A percentile compares a stretch with the other conserved stretches of the same genome.
Conservation (phyloP, 2,113 vertebrate species). For the Burhinus bistriatus region DNA sequence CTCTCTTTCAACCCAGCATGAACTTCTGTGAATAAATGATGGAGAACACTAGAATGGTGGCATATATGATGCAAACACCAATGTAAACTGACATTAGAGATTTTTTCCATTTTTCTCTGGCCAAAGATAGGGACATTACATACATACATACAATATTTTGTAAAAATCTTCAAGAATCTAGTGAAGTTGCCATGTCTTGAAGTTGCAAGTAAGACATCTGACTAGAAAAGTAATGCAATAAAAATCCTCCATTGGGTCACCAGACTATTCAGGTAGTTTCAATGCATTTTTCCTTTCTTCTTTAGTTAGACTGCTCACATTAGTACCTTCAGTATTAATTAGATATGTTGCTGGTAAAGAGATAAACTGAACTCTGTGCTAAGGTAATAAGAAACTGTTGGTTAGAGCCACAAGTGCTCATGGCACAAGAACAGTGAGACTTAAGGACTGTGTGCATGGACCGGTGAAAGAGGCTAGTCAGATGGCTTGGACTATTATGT, state of each 20-base stretch:
- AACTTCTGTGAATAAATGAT: not conserved
- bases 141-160: not conserved
- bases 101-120: not conserved
- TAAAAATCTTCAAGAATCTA: not conserved
- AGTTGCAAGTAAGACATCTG: not conserved
- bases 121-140: not conserved
- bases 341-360: not conserved
- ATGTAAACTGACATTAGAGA: not conserved
- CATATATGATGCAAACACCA: not conserved
- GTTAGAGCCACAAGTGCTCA: not conserved
- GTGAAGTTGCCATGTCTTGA: not conserved
- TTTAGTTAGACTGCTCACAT: not conserved
- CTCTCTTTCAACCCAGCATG: not conserved
- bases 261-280: not conserved
- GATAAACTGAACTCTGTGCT: not conserved
- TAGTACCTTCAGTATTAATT: not conserved
- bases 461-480: not conserved
- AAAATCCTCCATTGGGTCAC: not conserved
- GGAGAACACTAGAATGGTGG: not conserved
- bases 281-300: not conserved
- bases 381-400: not conserved
- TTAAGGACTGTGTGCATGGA: not conserved
- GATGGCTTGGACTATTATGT: not conserved
- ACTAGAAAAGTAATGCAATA: not conserved
- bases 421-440: not conserved